Conservation (phyloP, 2,888 invertebrate genomes). For the Leptopilina myrica region DNA sequence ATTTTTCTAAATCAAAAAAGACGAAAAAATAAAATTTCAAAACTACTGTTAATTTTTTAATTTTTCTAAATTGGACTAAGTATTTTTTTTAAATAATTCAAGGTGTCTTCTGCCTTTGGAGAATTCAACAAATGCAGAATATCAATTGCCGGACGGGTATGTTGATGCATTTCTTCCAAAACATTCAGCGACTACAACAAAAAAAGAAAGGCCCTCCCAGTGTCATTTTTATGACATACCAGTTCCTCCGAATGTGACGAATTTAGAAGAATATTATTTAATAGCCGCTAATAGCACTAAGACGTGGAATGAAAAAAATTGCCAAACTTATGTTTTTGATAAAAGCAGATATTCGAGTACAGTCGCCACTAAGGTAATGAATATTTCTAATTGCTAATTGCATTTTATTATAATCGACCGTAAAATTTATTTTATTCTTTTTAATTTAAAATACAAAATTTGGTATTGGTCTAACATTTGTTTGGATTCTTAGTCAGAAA, state of each 20-base stretch:
- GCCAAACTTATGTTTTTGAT: constrained; percentile 81
- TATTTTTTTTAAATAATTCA: too few relatives aligned
- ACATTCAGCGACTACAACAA: constrained; percentile 70
- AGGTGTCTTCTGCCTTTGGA: constrained; percentile 82
- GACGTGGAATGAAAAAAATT: constrained; percentile 68
- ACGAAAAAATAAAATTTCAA: too few relatives aligned
- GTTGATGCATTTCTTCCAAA: constrained; percentile 79
- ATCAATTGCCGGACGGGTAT: constrained; percentile 75
- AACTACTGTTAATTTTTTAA: too few relatives aligned
- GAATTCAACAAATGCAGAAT: constrained; percentile 77
- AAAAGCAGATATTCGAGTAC: constrained; percentile 80
- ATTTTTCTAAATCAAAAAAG: too few relatives aligned
- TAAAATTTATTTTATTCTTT: too few relatives aligned
- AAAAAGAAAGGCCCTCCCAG: constrained; percentile 76
- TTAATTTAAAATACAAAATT: too few relatives aligned
- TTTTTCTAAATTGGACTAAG: too few relatives aligned
- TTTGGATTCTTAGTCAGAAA: too few relatives aligned
- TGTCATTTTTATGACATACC: constrained; percentile 76
- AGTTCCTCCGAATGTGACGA: constrained; percentile 38
- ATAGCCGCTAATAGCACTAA: constrained; percentile 24
- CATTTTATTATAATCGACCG: neutral
- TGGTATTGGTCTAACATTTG: too few relatives aligned
- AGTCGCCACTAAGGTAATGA: constrained; percentile 81
- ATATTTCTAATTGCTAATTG: constrained; percentile 53
- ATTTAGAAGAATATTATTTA: constrained; percentile 28